Conservation (phyloP, 2,797 vertebrate genomes). For the Huso huso region DNA sequence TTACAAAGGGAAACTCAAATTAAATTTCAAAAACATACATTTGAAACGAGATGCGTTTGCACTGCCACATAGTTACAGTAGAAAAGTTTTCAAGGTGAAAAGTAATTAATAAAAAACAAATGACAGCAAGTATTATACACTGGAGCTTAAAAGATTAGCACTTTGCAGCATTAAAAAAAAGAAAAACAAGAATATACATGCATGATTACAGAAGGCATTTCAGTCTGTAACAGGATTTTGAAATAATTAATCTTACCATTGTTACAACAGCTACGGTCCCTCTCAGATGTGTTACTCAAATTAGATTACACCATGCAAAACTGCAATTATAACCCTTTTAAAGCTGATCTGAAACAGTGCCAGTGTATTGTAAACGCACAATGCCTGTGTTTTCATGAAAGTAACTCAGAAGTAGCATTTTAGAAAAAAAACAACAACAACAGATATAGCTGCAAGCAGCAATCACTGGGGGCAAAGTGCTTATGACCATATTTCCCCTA, state of each 20-base stretch:
- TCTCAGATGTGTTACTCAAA: constrained; percentile 42
- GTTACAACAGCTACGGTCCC: constrained; percentile 35
- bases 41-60: constrained; percentile 16
- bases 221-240: constrained; percentile 52
- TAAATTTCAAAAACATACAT: background rate
- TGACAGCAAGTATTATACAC: no score
- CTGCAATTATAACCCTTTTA: constrained; percentile 54
- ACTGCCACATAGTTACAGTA: constrained; percentile 26
- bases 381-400: no score
- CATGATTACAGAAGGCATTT: constrained; percentile 58
- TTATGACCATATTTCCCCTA: no score
- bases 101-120: constrained; percentile 23
- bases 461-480: no score
- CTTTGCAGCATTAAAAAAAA: constrained; percentile 34
- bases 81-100: constrained; percentile 34
- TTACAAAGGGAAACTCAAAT: no score
- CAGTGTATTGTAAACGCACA: constrained; percentile 21
- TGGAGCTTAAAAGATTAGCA: constrained; percentile 19
- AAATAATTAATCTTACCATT: constrained; percentile 55
- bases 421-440: no score
- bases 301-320: constrained; percentile 46
- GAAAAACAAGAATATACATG: constrained; percentile 40
- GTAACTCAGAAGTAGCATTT: no score
- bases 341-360: constrained; percentile 43
- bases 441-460: no score